Evolutionary conservation across 2,113 vertebrate species (phyloP), one percentile per base, ranked within the genome.

Genomic region (Lynx canadensis): DNA sequence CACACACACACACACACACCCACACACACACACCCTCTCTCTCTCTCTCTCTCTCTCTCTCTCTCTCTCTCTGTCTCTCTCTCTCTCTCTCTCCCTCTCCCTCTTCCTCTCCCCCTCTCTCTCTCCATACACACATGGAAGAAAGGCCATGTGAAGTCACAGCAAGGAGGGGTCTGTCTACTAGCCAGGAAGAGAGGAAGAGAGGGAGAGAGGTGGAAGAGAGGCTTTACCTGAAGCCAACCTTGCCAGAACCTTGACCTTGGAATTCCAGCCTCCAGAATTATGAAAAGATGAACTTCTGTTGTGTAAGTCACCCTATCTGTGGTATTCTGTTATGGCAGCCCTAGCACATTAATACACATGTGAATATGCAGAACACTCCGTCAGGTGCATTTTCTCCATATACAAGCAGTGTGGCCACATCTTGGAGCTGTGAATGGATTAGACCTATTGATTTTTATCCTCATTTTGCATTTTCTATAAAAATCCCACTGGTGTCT

Each of bases 361-460:
- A 48, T 29, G 3, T 79, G 65, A 60, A 36, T 85, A 48, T 8
- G 5, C 27, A 69, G 80, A 31, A 57, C 19, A 41, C 63, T 76
- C 57, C 52, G 4, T 86, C 31, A 50, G 27, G 65, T n/a, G 21
- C 45, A 1, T 52, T 87, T 86, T 80, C 5, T 11, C 27, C 63
- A 23, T 29, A n/a, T 9, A 36, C 45, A 69, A 79, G 63, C 33
- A 48, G 12, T 38, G 10, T 87, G 74, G 52, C 52, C 9, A 2
- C 21, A 27, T 87, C 52, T 85, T 63, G 29, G 52, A 92, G 33
- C 82, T 52, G 41, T 52, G 38, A 80, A 79, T 21, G 10, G 15
- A 36, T 86, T 57, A 86, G 15, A n/a, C n/a, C 89, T 86, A 19
- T 80, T 92, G 31, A 86, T 86, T 79, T 79, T 91, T 45, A 91